Conservation (phyloP, 2,797 vertebrate species). For the Helicolenus hilgendorfi region DNA sequence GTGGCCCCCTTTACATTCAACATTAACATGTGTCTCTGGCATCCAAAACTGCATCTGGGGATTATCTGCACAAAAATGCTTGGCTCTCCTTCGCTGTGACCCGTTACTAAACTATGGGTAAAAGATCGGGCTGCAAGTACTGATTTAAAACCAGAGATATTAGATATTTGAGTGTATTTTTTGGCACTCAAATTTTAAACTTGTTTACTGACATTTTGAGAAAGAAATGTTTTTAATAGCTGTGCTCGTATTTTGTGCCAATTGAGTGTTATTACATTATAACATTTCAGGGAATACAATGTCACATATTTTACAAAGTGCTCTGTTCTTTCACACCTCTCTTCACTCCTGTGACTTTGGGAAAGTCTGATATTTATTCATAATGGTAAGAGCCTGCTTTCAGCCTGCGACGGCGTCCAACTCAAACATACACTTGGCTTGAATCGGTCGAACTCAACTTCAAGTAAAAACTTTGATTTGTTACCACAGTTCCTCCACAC, state of each 20-base stretch:
- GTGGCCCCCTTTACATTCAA: slow-evolving; percentile 29
- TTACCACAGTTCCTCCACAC: slow-evolving; percentile 41
- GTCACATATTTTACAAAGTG: slow-evolving; percentile 30
- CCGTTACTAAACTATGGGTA: background rate
- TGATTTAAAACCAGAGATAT: background rate
- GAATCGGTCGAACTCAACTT: slow-evolving; percentile 36
- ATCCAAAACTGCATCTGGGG: slow-evolving; percentile 21
- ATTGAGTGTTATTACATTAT: slow-evolving; percentile 2
- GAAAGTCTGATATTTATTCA: slow-evolving; percentile 65
- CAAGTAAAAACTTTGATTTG: slow-evolving; percentile 63
- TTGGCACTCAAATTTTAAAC: background rate
- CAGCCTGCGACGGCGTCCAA: slow-evolving; percentile 53
- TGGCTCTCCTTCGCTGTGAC: slow-evolving; percentile 18
- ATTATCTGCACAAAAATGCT: slow-evolving; percentile 48
- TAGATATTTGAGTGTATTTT: background rate
- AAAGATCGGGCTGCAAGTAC: background rate
- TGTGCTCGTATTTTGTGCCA: slow-evolving; percentile 21
- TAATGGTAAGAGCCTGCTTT: slow-evolving; percentile 45
- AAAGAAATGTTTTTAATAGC: background rate
- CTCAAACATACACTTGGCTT: slow-evolving; percentile 67
- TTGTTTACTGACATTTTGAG: background rate
- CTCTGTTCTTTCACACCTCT: slow-evolving; percentile 46
- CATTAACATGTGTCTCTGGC: slow-evolving; percentile 22
- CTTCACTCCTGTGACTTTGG: slow-evolving; percentile 42
- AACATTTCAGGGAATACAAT: slow-evolving; percentile 3